phyloP scores from a whole-genome alignment of 2,888 invertebrate species.

The Polydesmus complanatus region DNA sequence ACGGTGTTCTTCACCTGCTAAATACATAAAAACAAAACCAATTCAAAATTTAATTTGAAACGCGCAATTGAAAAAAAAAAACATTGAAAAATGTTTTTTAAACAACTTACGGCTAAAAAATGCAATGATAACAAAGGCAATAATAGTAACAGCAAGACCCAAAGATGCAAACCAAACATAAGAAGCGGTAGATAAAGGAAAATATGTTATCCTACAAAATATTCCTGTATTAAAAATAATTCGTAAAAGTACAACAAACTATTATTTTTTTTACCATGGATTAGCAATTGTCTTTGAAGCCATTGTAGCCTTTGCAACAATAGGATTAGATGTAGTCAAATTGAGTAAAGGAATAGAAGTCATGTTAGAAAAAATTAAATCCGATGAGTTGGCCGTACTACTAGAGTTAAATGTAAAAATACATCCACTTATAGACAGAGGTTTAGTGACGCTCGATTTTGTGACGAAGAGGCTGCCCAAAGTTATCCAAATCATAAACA shows the following conservation, averaged over 20 bases:
- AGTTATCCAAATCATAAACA: not conserved
- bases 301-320: not conserved
- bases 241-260: not conserved
- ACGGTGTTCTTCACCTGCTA: not conserved
- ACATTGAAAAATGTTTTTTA: too few species aligned
- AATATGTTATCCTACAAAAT: not conserved
- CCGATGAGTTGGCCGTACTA: not conserved
- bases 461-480: not conserved
- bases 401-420: not conserved
- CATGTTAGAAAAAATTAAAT: not conserved
- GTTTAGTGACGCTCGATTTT: not conserved
- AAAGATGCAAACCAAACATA: not conserved
- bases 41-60: not conserved
- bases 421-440: not conserved
- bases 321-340: not conserved
- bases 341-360: not conserved
- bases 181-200: not conserved
- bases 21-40: not conserved
- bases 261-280: not conserved
- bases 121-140: not conserved
- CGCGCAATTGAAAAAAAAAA: not conserved
- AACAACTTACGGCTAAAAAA: too few species aligned
- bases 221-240: not conserved
- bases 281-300: not conserved
- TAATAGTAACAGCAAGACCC: not conserved